Conservation (phyloP, 64 coral and sea anemone genomes). For the Montipora capricornis region DNA sequence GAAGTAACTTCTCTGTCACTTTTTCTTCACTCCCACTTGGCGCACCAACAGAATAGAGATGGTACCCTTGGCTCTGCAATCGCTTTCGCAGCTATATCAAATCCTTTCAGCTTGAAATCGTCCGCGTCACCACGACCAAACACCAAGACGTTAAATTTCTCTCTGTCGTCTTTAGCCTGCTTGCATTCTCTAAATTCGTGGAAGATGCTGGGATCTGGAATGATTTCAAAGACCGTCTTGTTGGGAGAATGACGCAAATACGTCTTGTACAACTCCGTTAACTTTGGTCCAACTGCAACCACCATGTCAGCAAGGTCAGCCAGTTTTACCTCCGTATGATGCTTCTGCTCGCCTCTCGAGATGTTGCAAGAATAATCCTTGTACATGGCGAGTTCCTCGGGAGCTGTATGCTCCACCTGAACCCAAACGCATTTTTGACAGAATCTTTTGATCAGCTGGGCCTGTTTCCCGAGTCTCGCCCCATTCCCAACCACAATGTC, state of each 20-base stretch:
- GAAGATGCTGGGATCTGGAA: slow-evolving; percentile 11
- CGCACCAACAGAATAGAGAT: slow-evolving; percentile 16
- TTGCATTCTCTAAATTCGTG: neutral
- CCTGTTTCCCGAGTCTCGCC: slow-evolving; percentile 17
- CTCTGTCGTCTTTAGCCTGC: neutral
- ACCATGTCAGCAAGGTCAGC: neutral
- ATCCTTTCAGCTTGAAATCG: slow-evolving; percentile 44
- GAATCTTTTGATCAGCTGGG: neutral
- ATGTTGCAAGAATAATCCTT: neutral
- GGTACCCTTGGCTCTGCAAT: neutral
- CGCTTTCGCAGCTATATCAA: slow-evolving; percentile 24
- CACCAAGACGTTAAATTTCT: neutral
- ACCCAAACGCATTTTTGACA: slow-evolving; percentile 3
- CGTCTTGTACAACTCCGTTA: neutral
- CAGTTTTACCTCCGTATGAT: slow-evolving; percentile 6
- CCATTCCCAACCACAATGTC: slow-evolving; percentile 46
- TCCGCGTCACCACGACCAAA: slow-evolving; percentile 53
- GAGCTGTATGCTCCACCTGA: slow-evolving; percentile 36
- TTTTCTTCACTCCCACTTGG: neutral
- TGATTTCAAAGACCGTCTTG: slow-evolving; percentile 3
- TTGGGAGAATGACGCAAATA: neutral
- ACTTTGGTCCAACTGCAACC: slow-evolving; percentile 30
- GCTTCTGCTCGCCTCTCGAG: neutral
- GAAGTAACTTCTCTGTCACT: neutral
- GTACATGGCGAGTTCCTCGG: slow-evolving; percentile 27